phyloP scores from a whole-genome alignment of 2,113 vertebrate species.

The Clarias magur region DNA sequence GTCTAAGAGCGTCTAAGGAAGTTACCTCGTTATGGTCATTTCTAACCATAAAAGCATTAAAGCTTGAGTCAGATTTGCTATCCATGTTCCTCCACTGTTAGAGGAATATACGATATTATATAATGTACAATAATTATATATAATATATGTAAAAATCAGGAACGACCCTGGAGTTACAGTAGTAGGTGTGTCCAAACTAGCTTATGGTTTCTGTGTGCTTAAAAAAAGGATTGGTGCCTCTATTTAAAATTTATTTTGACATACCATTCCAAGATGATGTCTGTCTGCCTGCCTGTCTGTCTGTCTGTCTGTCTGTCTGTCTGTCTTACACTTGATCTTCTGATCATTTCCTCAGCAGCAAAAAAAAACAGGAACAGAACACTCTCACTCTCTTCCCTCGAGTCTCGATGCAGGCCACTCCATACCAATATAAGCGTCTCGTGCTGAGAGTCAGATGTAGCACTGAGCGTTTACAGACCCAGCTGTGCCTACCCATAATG shows the following conservation, averaged over 20 bases:
- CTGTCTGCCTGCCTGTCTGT: not conserved
- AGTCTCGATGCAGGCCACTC: not conserved
- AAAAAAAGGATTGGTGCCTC: not conserved
- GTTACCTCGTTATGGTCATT: too few species aligned
- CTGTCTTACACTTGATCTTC: not conserved
- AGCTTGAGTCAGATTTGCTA: too few species aligned
- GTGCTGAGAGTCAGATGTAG: slow-evolving; percentile 11
- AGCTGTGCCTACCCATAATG: slow-evolving; percentile 10
- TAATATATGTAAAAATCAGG: too few species aligned
- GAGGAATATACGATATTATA: too few species aligned
- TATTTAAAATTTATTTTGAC: not conserved
- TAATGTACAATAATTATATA: too few species aligned
- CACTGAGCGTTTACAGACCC: slow-evolving; percentile 35
- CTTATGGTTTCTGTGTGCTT: not conserved
- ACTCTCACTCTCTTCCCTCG: not conserved
- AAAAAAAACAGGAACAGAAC: not conserved
- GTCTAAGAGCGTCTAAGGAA: too few species aligned
- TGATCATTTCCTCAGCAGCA: not conserved
- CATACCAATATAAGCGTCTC: not conserved
- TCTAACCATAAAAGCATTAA: too few species aligned
- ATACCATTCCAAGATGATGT: not conserved
- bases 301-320: not conserved
- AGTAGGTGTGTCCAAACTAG: too few species aligned
- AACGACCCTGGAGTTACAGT: too few species aligned
- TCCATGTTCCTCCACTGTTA: too few species aligned